Evolutionary conservation across 2,113 vertebrate species (phyloP).

Genomic region (Sula dactylatra): DNA sequence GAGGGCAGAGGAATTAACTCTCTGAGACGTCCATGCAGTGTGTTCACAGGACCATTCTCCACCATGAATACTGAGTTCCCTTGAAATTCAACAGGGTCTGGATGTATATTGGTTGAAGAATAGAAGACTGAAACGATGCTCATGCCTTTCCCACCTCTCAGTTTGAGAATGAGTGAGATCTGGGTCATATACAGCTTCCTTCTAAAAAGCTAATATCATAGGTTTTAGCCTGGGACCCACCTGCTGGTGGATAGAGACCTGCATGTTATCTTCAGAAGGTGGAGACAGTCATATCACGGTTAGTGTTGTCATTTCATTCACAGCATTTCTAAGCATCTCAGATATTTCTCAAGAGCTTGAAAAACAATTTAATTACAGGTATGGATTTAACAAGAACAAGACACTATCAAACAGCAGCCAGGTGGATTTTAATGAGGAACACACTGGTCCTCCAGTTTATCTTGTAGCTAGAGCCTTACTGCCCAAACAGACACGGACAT

Average conservation of each 20-base stretch:
- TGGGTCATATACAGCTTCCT: not conserved
- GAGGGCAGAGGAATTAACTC: not conserved
- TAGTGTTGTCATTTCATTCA: not conserved
- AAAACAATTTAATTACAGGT: not conserved
- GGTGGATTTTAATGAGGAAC: not conserved
- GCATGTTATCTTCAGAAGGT: not conserved
- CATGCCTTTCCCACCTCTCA: not conserved
- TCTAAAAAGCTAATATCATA: not conserved
- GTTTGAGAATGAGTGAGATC: not conserved
- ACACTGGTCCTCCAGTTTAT: not conserved
- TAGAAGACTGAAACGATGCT: not conserved
- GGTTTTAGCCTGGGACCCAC: not conserved
- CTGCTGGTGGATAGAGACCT: not conserved
- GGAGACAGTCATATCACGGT: not conserved
- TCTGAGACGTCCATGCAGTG: not conserved
- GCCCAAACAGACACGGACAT: not conserved
- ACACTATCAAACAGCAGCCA: not conserved
- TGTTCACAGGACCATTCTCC: not conserved
- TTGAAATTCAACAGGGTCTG: not conserved
- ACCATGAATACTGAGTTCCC: not conserved
- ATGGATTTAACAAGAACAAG: not conserved
- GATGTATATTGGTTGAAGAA: not conserved
- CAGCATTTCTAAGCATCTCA: not conserved
- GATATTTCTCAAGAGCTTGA: not conserved
- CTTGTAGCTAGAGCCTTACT: not conserved